Percentiles rank a stretch among this genome's conserved stretches.
phyloP scores from a whole-genome alignment of 1,140 invertebrate species.

The Pseudomyrmex dendroicus region DNA sequence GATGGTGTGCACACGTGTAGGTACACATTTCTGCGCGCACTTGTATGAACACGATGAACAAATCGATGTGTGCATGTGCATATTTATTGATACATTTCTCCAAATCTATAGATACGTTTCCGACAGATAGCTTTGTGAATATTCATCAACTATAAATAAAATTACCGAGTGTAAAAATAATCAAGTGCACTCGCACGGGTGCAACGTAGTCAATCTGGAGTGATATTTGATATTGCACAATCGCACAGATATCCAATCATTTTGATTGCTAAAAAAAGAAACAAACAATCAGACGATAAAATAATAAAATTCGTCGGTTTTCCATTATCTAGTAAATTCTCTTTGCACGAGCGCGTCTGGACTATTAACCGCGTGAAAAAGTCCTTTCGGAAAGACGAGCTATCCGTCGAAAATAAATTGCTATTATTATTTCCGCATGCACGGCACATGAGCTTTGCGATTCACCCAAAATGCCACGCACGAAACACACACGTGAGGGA shows the following conservation, averaged over 20 bases:
- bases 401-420: slow-evolving; percentile 47
- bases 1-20: slow-evolving; percentile 34
- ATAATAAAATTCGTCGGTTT: too few species aligned
- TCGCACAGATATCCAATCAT: too few species aligned
- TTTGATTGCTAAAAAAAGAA: too few species aligned
- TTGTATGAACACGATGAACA: slow-evolving; percentile 7
- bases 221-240: neutral
- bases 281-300: too few species aligned
- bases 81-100: neutral
- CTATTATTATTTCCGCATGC: slow-evolving; percentile 42
- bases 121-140: slow-evolving; percentile 9
- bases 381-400: neutral
- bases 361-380: neutral
- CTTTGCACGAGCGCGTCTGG: neutral
- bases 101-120: slow-evolving; percentile 21
- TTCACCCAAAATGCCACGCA: neutral
- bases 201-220: neutral
- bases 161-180: slow-evolving; percentile 16
- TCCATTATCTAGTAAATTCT: too few species aligned
- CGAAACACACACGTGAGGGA: neutral
- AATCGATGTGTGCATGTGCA: neutral
- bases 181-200: neutral
- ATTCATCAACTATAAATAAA: slow-evolving; percentile 47
- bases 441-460: neutral
- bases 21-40: slow-evolving; percentile 18